A percentile compares a stretch with the other conserved stretches of the same genome.
phyloP scores from a whole-genome alignment of 2,797 vertebrate species.

The Eulemur rubriventer region DNA sequence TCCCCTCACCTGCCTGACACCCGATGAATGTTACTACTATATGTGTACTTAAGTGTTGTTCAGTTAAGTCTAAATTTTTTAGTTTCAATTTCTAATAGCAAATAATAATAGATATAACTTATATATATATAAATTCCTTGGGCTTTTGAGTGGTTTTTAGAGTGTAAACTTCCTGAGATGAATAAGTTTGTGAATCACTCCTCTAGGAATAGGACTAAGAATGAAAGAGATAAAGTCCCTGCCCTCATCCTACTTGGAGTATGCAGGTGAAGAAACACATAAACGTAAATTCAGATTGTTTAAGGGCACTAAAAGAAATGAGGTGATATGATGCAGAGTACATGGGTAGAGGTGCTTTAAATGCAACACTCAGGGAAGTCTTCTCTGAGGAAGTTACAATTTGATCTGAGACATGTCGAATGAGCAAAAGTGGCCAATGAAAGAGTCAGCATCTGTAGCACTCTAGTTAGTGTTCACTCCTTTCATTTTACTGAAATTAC shows the following conservation, averaged over 20 bases:
- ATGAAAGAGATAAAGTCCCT: background rate
- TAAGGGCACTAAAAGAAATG: background rate
- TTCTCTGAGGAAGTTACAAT: conserved; percentile 7
- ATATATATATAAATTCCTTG: background rate
- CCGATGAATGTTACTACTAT: no score
- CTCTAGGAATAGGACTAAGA: background rate
- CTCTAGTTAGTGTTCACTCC: background rate
- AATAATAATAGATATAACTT: background rate
- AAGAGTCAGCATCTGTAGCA: background rate
- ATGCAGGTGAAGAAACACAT: background rate
- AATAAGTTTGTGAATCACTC: background rate
- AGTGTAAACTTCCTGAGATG: background rate
- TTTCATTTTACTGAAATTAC: background rate
- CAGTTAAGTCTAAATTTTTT: background rate
- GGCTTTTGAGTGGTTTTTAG: background rate
- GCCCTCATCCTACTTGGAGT: background rate
- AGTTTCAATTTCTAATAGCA: conserved; percentile 6
- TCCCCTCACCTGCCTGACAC: no score
- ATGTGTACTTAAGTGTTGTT: no score
- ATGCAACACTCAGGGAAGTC: background rate
- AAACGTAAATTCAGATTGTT: background rate
- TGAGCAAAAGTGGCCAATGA: background rate
- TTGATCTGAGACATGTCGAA: background rate
- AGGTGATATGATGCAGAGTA: background rate
- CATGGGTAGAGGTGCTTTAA: background rate